Evolutionary conservation across 1,140 invertebrate genomes (phyloP), one percentile per base, ranked within the genome.

Genomic region (Stegodyphus dumicola): DNA sequence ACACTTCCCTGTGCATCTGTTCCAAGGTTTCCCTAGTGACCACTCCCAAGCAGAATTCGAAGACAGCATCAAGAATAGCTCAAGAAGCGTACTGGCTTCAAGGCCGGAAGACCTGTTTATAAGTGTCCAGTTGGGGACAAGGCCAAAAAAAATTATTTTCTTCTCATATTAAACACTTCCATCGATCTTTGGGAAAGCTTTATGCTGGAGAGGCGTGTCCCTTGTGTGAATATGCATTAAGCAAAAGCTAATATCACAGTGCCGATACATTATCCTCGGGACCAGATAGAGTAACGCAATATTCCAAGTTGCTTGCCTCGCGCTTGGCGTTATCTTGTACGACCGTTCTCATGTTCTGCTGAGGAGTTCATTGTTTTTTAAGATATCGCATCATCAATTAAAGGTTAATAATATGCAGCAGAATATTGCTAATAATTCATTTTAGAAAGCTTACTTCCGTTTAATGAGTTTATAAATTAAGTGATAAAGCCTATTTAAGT

Each of bases 81-180:
- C 48, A 48, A 74, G 65, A 67, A 67, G 17, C 65, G 13, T 67
- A 67, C 65, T 7, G 17, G 17, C 65, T 67, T 65, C 77, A 80
- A 80, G 78, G 78, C 67, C 78, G 78, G 67, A 56, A 71, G 67
- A 80, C 78, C 78, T 80, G 78, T 80, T 80, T 80, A 80, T 67
- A 80, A 56, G 67, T 80, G 78, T 80, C 78, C 78, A 71, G 67
- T 71, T 53, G 48, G 77, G 65, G 18, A 78, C 77, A 78, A 78
- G 77, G 78, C 78, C 78, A 80, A 52, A 56, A 80, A 71, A 69
- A 80, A 54, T 67, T 9, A 56, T 80, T 80, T 80, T 67, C 53
- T 80, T 71, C 52, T 71, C 48, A 33, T 70, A 71, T 80, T 56
- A 69, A 78, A 69, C 66, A 53, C 10, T 65, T 33, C 77, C 64